Conservation (phyloP, 2,888 invertebrate genomes). For the Automeris io region DNA sequence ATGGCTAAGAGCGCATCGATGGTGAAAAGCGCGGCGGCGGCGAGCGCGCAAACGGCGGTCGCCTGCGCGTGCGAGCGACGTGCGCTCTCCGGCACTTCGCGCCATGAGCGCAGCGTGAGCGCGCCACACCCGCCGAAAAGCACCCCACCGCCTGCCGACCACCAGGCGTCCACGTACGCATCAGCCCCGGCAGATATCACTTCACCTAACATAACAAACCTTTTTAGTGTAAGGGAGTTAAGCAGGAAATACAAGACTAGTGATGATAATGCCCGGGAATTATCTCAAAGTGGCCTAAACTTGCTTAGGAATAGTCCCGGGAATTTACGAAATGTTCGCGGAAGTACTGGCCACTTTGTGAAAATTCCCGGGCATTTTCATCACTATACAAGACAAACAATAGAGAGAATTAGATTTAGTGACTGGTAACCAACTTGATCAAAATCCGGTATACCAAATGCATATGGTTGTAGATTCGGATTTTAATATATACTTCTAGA, state of each 20-base stretch:
- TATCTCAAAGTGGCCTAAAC: too few relatives aligned
- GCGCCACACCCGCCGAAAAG: constrained; percentile 52
- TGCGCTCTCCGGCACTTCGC: constrained; percentile 34
- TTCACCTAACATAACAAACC: constrained; percentile 37
- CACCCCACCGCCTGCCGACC: constrained; percentile 51
- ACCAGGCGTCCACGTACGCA: constrained; percentile 64
- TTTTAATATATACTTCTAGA: too few relatives aligned
- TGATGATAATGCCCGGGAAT: too few relatives aligned
- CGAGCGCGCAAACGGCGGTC: constrained; percentile 47
- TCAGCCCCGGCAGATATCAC: constrained; percentile 59
- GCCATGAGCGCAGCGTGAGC: constrained; percentile 50
- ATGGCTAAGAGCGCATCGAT: constrained; percentile 49
- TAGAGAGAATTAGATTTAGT: too few relatives aligned
- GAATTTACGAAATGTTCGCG: too few relatives aligned
- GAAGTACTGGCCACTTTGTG: too few relatives aligned
- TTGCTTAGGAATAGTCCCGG: too few relatives aligned
- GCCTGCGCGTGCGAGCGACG: constrained; percentile 42
- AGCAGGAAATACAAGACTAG: background rate
- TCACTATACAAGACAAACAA: too few relatives aligned
- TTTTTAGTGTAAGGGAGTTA: background rate
- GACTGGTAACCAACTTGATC: too few relatives aligned
- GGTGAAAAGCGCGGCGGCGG: constrained; percentile 40
- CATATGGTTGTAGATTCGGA: too few relatives aligned
- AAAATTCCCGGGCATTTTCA: too few relatives aligned
- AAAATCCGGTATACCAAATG: too few relatives aligned